A percentile compares a stretch with the other conserved stretches of the same genome.
phyloP scores from a whole-genome alignment of 1,140 invertebrate genomes.

The Whitmania pigra region DNA sequence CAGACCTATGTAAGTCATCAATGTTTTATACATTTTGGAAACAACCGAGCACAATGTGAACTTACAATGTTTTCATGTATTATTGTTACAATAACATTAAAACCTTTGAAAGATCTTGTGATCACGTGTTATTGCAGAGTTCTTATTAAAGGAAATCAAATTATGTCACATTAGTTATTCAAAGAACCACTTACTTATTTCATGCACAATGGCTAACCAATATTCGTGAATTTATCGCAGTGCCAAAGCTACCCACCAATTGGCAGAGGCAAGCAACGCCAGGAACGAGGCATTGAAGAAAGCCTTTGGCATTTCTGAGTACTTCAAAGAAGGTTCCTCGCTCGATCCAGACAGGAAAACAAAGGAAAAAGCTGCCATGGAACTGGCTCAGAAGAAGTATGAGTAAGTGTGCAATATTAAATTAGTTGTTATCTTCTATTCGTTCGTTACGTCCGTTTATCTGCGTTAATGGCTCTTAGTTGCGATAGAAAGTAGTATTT shows the following conservation, averaged over 20 bases:
- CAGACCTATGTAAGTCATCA: constrained; percentile 56
- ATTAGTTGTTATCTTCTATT: no score
- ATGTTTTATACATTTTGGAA: neutral
- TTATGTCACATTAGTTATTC: no score
- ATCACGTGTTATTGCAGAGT: no score
- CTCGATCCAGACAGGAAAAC: constrained; percentile 70
- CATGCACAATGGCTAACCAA: neutral
- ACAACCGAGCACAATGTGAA: no score
- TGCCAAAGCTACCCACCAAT: constrained; percentile 83
- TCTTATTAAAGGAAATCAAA: no score
- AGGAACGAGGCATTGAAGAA: constrained; percentile 82
- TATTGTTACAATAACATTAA: no score
- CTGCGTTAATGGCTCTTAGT: no score
- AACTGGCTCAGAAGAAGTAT: constrained; percentile 36
- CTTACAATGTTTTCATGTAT: no score
- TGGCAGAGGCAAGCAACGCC: constrained; percentile 87
- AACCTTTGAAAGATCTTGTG: no score
- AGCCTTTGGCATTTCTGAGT: constrained; percentile 84
- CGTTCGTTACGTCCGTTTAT: no score
- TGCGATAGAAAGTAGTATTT: no score
- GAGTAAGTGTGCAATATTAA: constrained; percentile 19
- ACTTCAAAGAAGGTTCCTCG: constrained; percentile 83
- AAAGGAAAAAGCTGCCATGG: constrained; percentile 56
- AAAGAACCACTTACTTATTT: neutral
- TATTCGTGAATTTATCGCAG: constrained; percentile 46